phyloP scores from a whole-genome alignment of 1,140 invertebrate species.

The Rhagoletis zephyria region DNA sequence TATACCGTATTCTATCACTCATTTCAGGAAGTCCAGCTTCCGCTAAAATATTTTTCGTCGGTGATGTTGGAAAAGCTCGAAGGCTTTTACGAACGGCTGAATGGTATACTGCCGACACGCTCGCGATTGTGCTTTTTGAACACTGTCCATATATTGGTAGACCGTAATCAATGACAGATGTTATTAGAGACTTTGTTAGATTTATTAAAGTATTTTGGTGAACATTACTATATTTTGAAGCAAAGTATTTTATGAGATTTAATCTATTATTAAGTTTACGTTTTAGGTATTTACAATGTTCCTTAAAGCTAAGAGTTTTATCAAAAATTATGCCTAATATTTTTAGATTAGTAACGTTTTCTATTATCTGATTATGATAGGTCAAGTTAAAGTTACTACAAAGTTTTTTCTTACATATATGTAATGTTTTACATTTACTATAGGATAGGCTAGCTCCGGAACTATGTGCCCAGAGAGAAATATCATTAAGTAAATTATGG shows the following conservation, averaged over 20 bases:
- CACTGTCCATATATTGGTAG: too few species aligned
- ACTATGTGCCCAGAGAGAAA: not conserved
- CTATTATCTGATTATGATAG: slow-evolving; percentile 23
- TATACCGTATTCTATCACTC: too few species aligned
- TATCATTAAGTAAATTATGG: not conserved
- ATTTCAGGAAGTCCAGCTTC: too few species aligned
- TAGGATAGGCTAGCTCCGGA: slow-evolving; percentile 38
- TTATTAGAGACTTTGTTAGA: too few species aligned
- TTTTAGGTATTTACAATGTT: slow-evolving; percentile 42
- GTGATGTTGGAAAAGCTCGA: too few species aligned
- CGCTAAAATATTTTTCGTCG: too few species aligned
- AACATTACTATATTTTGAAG: slow-evolving; percentile 15
- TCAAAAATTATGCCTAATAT: slow-evolving; percentile 38
- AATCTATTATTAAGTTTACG: slow-evolving; percentile 22
- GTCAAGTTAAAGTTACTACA: not conserved
- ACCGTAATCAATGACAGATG: too few species aligned
- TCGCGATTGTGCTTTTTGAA: too few species aligned
- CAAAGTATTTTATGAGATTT: slow-evolving; percentile 44
- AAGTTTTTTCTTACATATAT: slow-evolving; percentile 52
- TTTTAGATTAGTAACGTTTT: not conserved
- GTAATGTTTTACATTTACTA: slow-evolving; percentile 47
- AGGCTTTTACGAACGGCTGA: too few species aligned
- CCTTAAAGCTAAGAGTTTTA: slow-evolving; percentile 21
- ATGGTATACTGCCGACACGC: too few species aligned
- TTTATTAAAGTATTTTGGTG: slow-evolving; percentile 41